A percentile compares a stretch with the other conserved stretches of the same genome.
Evolutionary conservation across 2,113 vertebrate species (phyloP).

Genomic region (Austrofundulus limnaeus): DNA sequence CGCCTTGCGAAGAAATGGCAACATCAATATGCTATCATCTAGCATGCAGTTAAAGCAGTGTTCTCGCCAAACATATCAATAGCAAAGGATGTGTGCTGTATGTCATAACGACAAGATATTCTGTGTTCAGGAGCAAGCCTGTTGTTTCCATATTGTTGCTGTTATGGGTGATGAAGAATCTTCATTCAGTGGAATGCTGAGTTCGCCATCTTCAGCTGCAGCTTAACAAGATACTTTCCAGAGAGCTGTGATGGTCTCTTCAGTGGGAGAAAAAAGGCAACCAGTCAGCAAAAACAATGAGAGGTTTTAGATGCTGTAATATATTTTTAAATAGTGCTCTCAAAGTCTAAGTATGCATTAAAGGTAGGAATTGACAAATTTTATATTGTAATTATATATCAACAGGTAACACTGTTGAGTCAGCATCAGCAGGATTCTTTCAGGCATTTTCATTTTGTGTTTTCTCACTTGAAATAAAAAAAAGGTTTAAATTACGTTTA

Average conservation of each 20-base stretch:
- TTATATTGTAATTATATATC: no score
- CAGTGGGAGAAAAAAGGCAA: not conserved
- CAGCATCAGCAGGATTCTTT: no score
- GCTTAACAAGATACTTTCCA: conserved; percentile 12
- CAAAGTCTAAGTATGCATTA: not conserved
- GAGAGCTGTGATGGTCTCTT: conserved; percentile 10
- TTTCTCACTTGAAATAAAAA: no score
- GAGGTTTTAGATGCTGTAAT: conserved; percentile 9
- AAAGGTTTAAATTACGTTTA: no score
- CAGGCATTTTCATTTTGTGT: no score
- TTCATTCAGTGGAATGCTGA: conserved; percentile 25
- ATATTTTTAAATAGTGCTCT: conserved; percentile 18
- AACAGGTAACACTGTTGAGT: no score
- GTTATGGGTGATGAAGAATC: conserved; percentile 17
- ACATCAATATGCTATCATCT: conserved; percentile 32
- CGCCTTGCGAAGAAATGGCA: conserved; percentile 22
- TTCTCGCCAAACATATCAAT: conserved; percentile 27
- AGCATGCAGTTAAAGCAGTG: conserved; percentile 8
- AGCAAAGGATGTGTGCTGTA: conserved; percentile 2
- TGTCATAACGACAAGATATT: not conserved
- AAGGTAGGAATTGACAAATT: not conserved
- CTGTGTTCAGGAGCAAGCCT: not conserved
- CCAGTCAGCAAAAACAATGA: conserved; percentile 3
- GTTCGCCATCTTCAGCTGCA: conserved; percentile 19
- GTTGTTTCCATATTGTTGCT: conserved; percentile 21